Evolutionary conservation across 2,888 invertebrate genomes (phyloP), one percentile per base, ranked within the genome.

Genomic region (Ormyrus rosae): DNA sequence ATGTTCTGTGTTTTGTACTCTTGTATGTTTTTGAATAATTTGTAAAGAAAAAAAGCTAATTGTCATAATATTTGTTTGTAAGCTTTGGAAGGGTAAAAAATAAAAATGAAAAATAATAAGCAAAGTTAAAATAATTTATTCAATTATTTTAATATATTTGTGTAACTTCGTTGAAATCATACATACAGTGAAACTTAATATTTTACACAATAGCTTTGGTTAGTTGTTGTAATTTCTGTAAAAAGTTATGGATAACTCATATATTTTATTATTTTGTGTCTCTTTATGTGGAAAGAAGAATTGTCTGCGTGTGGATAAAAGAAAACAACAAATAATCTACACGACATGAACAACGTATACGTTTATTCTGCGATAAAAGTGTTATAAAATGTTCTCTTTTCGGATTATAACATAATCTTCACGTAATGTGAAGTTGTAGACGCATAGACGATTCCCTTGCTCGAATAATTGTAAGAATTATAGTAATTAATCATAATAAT

Each of bases 331-430:
- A 79, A 75, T 76, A 69, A 81, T 79, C 75, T 81, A 65, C 78
- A 71, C 68, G 73, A 76, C 77, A 76, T 80, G 73, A 77, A 76
- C 77, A 79, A 80, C 75, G 64, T 77, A 67, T 73, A 73, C 55
- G 65, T 81, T 81, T 81, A 81, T 81, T 80, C 71, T 73, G 79
- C 75, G 70, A 77, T 56, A 79, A 64, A 77, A 77, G 79, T 71
- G 73, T 77, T 82, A 82, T 73, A 79, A 81, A 81, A 81, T 78
- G 67, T 78, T 65, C 63, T 71, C 67, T 56, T 69, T 68, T 72
- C 64, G 53, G 68, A 78, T 81, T 71, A 75, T 72, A 81, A 75
- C 71, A 70, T 75, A 72, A 78, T 78, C 74, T 81, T 81, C 67
- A 81, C 78, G 81, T 68, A 81, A 72, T 74, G 67, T 58, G 76